phyloP scores from a whole-genome alignment of 2,113 vertebrate species.

The Pelodiscus sinensis region DNA sequence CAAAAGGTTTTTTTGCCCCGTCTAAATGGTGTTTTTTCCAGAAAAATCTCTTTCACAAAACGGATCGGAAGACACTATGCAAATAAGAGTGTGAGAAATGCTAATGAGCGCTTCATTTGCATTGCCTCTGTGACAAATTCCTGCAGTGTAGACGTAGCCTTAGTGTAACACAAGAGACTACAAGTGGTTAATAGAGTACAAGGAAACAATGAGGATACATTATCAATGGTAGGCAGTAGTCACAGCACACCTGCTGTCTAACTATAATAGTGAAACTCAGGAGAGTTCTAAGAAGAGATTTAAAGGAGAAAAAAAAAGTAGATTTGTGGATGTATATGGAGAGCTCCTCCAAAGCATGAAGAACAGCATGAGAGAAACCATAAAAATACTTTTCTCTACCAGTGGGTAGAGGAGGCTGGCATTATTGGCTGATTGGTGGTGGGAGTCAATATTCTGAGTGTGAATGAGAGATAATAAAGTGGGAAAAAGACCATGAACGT shows the following conservation, averaged over 20 bases:
- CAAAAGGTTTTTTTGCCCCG: no score
- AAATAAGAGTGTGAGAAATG: no score
- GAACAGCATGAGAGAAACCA: neutral
- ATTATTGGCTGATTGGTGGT: neutral
- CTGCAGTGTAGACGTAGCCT: no score
- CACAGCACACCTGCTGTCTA: neutral
- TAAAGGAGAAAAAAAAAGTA: neutral
- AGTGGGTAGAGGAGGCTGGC: neutral
- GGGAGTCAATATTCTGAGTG: neutral
- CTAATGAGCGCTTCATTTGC: no score
- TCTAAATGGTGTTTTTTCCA: no score
- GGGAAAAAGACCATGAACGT: neutral
- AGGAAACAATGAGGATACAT: neutral
- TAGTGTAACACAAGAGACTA: neutral
- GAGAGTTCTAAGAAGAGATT: neutral
- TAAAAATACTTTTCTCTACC: neutral
- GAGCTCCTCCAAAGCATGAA: neutral
- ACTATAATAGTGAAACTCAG: neutral
- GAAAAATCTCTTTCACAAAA: no score
- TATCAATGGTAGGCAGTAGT: neutral
- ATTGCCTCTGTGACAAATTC: no score
- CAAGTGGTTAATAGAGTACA: neutral
- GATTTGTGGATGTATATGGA: neutral
- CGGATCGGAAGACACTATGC: no score
- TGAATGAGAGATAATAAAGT: neutral